Evolutionary conservation across 2,113 vertebrate species (phyloP), one percentile per base, ranked within the genome.

Genomic region (Camelus dromedarius): DNA sequence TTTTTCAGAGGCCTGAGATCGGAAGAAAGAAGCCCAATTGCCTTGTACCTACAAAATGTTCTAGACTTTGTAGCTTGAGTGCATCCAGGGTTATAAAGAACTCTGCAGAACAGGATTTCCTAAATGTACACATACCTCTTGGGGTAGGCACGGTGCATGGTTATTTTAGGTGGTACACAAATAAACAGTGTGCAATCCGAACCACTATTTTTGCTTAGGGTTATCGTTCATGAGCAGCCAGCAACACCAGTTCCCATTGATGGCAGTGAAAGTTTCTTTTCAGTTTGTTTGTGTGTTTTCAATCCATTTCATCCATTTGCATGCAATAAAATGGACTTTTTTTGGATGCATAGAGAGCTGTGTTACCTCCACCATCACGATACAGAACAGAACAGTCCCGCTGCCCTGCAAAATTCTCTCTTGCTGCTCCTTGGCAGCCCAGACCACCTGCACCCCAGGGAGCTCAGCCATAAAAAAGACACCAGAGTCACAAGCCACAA

Each of bases 401-500:
- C 42, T 15, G 22, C 28, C 18, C 60, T 26, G 4, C 12, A 38
- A 67, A 42, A 32, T 15, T 54, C 42, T 46, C 26, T 67, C 2
- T 0, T 1, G 16, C 26, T 32, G 35, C 2, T 8, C 14, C 50
- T 77, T 20, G n/a, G 20, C 18, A 24, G 28, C 11, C 28, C n/a
- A 26, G 8, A 24, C 46, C 32, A 66, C 19, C 35, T 13, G 14
- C 2, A 22, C 4, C 22, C 24, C 13, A 32, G 16, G 12, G 20
- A 54, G 38, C 4, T 35, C 28, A 22, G 52, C 7, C 54, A 30
- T 16, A 58, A n/a, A 80, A 50, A 28, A 32, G 18, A 79, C 0
- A 3, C 2, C 0, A 38, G 12, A 13, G 22, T 42, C 16, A 14
- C 0, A 11, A 24, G 46, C 1, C 5, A 58, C 1, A 38, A 5